Conservation (phyloP, 2,797 vertebrate genomes). For the Sitta carolinensis region DNA sequence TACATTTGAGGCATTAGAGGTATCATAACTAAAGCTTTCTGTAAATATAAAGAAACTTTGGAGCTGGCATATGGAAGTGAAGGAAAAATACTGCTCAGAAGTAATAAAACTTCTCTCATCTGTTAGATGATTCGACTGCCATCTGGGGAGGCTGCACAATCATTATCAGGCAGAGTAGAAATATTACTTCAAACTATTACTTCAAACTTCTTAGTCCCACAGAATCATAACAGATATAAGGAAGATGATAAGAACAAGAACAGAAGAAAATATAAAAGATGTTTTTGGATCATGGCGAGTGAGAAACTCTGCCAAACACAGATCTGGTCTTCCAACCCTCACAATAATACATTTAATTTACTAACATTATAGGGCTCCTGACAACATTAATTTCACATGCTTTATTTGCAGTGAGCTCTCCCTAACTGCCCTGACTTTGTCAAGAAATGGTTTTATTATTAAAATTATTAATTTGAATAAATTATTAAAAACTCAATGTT, state of each 20-base stretch:
- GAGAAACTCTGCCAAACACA: conserved; percentile 27
- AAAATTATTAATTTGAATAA: background rate
- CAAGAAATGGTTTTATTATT: background rate
- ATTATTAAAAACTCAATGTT: background rate
- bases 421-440: background rate
- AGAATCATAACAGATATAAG: conserved; percentile 38
- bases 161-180: conserved; percentile 5
- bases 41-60: background rate
- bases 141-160: background rate
- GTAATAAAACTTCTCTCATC: background rate
- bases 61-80: background rate
- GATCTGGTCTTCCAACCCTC: background rate
- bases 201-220: background rate
- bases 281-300: background rate
- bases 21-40: background rate
- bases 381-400: background rate
- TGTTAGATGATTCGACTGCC: background rate
- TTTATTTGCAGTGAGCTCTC: background rate
- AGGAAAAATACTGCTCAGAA: background rate
- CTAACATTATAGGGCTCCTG: background rate
- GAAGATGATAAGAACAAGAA: conserved; percentile 37
- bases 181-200: background rate
- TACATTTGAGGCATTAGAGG: background rate
- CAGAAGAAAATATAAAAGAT: conserved; percentile 53
- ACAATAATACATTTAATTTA: background rate